Evolutionary conservation across 2,888 invertebrate species (phyloP), one percentile per base, ranked within the genome.

Genomic region (Caenorhabditis sp.): DNA sequence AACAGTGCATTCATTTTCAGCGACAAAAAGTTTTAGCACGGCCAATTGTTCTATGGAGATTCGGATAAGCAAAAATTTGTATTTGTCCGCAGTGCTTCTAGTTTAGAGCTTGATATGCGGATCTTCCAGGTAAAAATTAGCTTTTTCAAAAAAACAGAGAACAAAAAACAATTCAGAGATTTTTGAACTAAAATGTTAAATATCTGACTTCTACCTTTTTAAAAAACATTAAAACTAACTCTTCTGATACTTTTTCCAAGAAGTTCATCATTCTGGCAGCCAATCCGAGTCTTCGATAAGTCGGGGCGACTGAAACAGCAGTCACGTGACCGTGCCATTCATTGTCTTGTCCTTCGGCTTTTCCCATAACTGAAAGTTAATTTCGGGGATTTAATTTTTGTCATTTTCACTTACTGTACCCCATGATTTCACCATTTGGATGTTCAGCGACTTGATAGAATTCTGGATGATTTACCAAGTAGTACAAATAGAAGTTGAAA

Each of bases 291-390:
- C 97, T 91, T 0, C 78, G 66, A 87, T 93, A 97, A 87, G 95
- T 94, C 1, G 96, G 95, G 4, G 96, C 94, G 1, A 99, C 96
- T 6, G 96, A 96, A 49, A 99, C 90, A 1, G 97, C 97, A 54
- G 99, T 99, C 12, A 99, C 97, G 90, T 99, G 99, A 0, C 99
- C 99, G 90, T 99, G 99, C 96, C 96, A 99, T 88, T 95, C 93
- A 82, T 96, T 95, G 61, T 93, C 93, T 81, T 92, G 92, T 0
- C 99, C 99, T 90, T 99, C 99, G 0, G 96, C 94, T 90, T 99
- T 99, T 49, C 97, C 97, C 97, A 99, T 97, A 63, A 99, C 96
- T 97, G 88, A 77, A 91, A 79, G 63, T 31, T 43, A 57, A 21
- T 49, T 1, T 14, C n/a, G 43, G 50, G 26, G 24, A 12, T 14